Conservation (phyloP, 2,888 invertebrate species). For the Melinaea menophilus region DNA sequence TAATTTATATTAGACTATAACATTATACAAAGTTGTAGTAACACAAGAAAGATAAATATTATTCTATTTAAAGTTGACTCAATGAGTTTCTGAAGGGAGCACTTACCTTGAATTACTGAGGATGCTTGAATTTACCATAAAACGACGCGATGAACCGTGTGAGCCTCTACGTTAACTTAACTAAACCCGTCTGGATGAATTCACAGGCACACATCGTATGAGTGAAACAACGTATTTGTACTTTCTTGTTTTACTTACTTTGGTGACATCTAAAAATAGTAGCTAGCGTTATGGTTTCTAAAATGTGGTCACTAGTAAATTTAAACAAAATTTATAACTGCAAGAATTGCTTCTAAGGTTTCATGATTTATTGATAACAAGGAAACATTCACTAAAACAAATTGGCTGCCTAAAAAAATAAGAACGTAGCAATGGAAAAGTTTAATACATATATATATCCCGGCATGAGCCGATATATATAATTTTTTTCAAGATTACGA, state of each 20-base stretch:
- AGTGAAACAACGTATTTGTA: constrained; percentile 11
- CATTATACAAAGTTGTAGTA: not conserved
- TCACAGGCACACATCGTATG: constrained; percentile 13
- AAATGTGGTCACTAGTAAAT: no score
- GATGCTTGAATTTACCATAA: constrained; percentile 45
- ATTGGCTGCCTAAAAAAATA: no score
- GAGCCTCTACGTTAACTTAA: constrained; percentile 54
- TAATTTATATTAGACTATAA: not conserved
- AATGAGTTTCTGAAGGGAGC: constrained; percentile 60
- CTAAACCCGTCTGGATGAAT: constrained; percentile 48
- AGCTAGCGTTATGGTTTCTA: no score
- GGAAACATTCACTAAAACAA: no score
- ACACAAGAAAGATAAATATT: not conserved
- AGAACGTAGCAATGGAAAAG: no score
- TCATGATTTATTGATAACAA: no score
- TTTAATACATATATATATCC: no score
- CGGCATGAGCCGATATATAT: no score
- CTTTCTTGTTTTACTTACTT: constrained; percentile 9
- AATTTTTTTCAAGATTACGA: no score
- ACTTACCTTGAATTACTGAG: constrained; percentile 68
- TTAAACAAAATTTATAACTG: no score
- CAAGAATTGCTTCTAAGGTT: no score
- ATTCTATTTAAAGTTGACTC: constrained; percentile 37
- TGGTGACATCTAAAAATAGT: not conserved
- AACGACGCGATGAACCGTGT: constrained; percentile 54